Conservation (phyloP, 1,140 invertebrate species). For the Pomacea maculata region DNA sequence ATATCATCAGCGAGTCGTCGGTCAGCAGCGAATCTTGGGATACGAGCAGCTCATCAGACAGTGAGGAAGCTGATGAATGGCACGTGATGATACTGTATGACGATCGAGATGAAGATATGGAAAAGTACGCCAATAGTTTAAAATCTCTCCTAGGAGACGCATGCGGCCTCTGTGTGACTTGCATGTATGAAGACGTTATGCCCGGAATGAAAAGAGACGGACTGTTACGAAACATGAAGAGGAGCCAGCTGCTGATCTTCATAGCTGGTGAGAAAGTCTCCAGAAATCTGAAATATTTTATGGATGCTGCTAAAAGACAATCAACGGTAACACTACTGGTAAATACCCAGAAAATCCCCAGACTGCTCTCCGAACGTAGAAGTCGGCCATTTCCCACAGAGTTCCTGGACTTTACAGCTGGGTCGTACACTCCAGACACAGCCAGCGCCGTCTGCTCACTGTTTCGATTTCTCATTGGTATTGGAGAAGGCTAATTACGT, state of each 20-base stretch:
- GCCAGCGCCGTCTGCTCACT: constrained; percentile 2
- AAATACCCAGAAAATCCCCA: background rate
- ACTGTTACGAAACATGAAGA: constrained; percentile 2
- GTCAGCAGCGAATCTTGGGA: background rate
- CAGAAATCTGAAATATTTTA: background rate
- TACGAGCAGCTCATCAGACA: background rate
- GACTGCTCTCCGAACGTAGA: background rate
- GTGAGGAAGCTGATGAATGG: background rate
- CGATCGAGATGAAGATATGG: background rate
- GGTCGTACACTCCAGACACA: background rate
- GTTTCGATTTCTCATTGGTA: background rate
- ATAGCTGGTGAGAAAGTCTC: constrained; percentile 5
- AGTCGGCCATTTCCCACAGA: background rate
- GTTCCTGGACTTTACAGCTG: background rate
- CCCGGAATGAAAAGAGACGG: background rate
- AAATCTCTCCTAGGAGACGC: background rate
- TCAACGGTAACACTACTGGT: constrained; percentile 15
- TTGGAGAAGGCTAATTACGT: too few relatives aligned
- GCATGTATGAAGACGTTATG: background rate
- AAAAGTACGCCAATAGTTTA: background rate
- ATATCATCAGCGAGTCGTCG: background rate
- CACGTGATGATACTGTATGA: constrained; percentile 4
- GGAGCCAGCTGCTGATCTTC: constrained; percentile 2
- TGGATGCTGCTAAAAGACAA: background rate
- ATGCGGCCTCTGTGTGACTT: background rate